phyloP scores from a whole-genome alignment of 2,888 invertebrate species.

The Sphaerophoria taeniata region DNA sequence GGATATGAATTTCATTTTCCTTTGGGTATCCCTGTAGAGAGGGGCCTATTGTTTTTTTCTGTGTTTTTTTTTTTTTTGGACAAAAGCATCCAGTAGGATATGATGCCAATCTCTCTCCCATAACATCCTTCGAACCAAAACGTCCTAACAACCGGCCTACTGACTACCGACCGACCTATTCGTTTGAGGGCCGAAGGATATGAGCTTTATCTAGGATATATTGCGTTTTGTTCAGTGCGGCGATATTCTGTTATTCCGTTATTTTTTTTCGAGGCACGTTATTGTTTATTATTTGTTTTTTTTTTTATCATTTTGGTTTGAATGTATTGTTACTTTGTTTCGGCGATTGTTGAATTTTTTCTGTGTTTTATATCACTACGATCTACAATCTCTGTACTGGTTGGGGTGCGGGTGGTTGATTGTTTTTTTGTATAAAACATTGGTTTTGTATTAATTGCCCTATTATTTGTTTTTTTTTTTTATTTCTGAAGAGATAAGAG shows the following conservation, averaged over 20 bases:
- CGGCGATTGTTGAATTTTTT: conserved; percentile 41
- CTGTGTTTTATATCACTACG: neutral
- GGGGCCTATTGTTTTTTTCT: conserved; percentile 59
- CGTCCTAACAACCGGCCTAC: too few species aligned
- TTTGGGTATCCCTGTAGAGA: neutral
- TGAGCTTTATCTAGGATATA: conserved; percentile 54
- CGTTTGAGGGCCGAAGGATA: conserved; percentile 12
- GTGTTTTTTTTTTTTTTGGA: too few species aligned
- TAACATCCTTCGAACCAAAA: neutral
- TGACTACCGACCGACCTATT: too few species aligned
- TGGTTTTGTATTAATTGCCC: conserved; percentile 74
- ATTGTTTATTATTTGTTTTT: conserved; percentile 66
- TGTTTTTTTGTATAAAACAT: conserved; percentile 55
- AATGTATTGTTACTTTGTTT: conserved; percentile 64
- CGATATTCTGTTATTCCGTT: conserved; percentile 73
- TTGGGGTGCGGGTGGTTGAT: too few species aligned
- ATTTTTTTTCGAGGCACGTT: too few species aligned
- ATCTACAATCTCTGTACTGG: neutral
- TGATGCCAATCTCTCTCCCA: conserved; percentile 54
- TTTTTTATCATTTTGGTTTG: conserved; percentile 24
- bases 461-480: conserved; percentile 44
- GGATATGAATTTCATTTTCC: conserved; percentile 37
- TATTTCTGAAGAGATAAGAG: neutral
- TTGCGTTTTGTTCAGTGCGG: conserved; percentile 68
- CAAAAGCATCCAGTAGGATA: conserved; percentile 64